A percentile compares a stretch with the other conserved stretches of the same genome.
Evolutionary conservation across 2,888 invertebrate species (phyloP).

Genomic region (Nomada ferruginata): DNA sequence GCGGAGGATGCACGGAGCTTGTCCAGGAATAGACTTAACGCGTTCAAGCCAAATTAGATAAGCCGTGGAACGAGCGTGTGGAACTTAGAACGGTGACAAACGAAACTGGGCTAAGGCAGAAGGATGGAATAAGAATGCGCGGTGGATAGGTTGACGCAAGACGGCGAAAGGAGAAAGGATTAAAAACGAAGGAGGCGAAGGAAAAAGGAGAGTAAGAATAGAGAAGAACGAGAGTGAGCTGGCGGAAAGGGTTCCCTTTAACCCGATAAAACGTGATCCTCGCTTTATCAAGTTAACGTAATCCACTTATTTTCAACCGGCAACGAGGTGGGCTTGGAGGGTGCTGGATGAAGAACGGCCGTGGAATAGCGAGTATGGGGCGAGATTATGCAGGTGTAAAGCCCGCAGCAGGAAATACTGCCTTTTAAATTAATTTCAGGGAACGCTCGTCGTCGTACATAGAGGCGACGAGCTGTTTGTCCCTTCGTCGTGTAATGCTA

Average conservation of each 20-base stretch:
- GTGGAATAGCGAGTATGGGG: constrained; percentile 46
- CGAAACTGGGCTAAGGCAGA: constrained; percentile 16
- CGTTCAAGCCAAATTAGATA: constrained; percentile 28
- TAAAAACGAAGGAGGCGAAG: neutral
- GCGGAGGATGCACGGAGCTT: constrained; percentile 2
- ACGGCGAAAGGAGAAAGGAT: neutral
- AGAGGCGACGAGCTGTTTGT: constrained; percentile 67
- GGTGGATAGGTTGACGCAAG: neutral
- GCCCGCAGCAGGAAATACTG: constrained; percentile 62
- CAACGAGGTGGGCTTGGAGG: constrained; percentile 46
- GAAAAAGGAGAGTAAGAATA: neutral
- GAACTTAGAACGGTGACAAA: neutral
- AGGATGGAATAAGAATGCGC: constrained; percentile 33
- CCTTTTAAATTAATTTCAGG: constrained; percentile 72
- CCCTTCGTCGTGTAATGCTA: constrained; percentile 60
- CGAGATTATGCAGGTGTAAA: constrained; percentile 72
- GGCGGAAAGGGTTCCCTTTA: constrained; percentile 67
- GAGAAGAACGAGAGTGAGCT: constrained; percentile 12
- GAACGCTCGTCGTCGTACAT: constrained; percentile 54
- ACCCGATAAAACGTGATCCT: constrained; percentile 71
- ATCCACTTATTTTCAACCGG: constrained; percentile 69
- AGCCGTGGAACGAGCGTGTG: neutral
- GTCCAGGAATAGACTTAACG: constrained; percentile 9
- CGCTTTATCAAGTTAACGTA: constrained; percentile 69
- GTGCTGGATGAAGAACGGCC: constrained; percentile 44